Evolutionary conservation across 2,797 vertebrate species (phyloP), one percentile per base, ranked within the genome.

Genomic region (Gila robusta): DNA sequence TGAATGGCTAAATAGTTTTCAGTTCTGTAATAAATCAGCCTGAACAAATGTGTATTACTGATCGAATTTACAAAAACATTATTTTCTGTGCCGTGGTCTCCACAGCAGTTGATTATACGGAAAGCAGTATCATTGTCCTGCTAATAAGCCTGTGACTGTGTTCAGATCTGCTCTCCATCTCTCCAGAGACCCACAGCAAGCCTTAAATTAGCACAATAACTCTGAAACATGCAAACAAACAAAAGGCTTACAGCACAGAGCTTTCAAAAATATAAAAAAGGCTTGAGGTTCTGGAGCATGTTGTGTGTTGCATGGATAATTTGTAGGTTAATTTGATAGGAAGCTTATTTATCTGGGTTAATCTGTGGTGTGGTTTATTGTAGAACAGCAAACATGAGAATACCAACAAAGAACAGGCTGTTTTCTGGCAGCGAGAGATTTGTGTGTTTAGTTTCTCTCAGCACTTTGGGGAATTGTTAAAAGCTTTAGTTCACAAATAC

Each of bases 291-390:
- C 70, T 70, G 89, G 89, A 89, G 89, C 92, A 89, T 91, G 89
- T 82, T 91, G 91, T 91, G 87, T 84, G 28, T 83, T 82, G 87
- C 86, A 91, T 91, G 92, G 92, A 90, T 93, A 92, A 93, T 95
- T 94, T 94, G 91, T 94, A 91, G 93, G 91, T 93, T 93, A 93
- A 93, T 90, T 91, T 92, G 41, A 41, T 86, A 59, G 59, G 83
- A 87, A 80, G 89, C 82, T 90, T 91, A 89, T 92, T 94, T 92
- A 93, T 95, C 92, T 93, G 88, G 92, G 90, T 93, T 93, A 93
- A 91, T 90, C 85, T 92, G 83, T 23, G 82, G 85, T 86, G 79
- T 83, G 85, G 71, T 90, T 92, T 91, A 93, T 94, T 83, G 90
- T 90, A 82, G 90, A 86, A 80, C 90, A 69, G 39, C 81, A 70